Conservation (phyloP, 2,113 vertebrate genomes). For the Heptranchias perlo region DNA sequence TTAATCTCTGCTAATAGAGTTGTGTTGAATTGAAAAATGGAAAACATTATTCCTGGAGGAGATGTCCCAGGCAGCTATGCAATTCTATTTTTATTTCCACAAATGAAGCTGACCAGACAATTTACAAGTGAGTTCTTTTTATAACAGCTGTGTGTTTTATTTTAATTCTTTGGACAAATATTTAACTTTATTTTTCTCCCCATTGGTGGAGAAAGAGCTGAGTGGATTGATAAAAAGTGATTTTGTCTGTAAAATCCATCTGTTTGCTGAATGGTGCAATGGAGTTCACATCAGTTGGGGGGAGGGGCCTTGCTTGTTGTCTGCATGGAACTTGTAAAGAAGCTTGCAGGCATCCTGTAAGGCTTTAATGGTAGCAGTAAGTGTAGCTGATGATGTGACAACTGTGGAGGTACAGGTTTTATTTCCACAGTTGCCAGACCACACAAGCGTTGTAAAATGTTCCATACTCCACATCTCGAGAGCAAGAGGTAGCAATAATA, state of each 20-base stretch:
- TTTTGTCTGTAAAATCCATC: background rate
- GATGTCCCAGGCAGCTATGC: background rate
- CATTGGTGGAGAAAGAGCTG: background rate
- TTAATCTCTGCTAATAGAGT: background rate
- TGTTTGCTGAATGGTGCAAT: background rate
- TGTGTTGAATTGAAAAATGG: background rate
- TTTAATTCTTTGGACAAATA: background rate
- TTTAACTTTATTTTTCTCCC: background rate
- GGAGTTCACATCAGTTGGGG: background rate
- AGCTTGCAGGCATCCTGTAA: background rate
- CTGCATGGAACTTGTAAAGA: background rate
- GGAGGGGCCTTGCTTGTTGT: background rate
- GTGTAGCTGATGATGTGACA: background rate
- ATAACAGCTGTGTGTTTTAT: background rate
- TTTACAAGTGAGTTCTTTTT: background rate
- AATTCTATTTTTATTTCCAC: background rate
- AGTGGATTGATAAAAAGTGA: background rate
- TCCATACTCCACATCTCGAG: background rate
- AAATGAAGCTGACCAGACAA: background rate
- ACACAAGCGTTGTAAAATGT: background rate
- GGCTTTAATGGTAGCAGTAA: background rate
- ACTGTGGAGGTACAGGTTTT: background rate
- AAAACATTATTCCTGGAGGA: background rate
- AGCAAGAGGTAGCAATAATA: background rate
- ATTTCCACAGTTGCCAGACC: background rate